These are phyloP conservation scores for Spodoptera frugiperda DNA, from an alignment of 1,140 invertebrate genomes.

Conservation along the genomic window DNA sequence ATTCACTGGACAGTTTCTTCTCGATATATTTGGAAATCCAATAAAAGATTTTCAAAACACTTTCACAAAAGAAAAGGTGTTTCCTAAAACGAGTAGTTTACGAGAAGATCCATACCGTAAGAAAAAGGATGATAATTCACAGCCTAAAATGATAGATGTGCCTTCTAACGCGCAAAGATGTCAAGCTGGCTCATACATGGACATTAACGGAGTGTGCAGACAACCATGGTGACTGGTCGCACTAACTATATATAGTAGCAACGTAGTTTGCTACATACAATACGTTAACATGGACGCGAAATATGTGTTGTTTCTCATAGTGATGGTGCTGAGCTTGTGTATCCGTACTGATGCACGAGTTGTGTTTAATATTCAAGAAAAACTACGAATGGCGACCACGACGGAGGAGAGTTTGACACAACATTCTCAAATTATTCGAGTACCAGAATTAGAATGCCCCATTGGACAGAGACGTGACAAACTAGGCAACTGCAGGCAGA, in stretches of 20 bases:
- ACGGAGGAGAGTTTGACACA: constrained; percentile 56
- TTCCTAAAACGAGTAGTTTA: not conserved
- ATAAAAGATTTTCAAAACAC: constrained; percentile 66
- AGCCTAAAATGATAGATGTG: constrained; percentile 71
- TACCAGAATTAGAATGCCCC: constrained; percentile 69
- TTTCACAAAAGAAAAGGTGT: constrained; percentile 39
- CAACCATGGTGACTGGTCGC: constrained; percentile 66
- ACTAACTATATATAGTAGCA: constrained; percentile 46
- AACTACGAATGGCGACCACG: constrained; percentile 65
- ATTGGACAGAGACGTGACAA: constrained; percentile 67
- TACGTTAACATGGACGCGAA: constrained; percentile 79
- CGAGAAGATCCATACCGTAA: not conserved
- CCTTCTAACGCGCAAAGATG: constrained; percentile 66
- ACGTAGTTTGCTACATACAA: constrained; percentile 69
- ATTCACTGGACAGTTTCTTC: constrained; percentile 60
- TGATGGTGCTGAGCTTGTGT: constrained; percentile 58
- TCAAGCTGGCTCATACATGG: constrained; percentile 60
- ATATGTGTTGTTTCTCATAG: constrained; percentile 66
- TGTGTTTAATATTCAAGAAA: constrained; percentile 76
- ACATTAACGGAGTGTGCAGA: constrained; percentile 74
- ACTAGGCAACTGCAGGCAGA: constrained; percentile 63
- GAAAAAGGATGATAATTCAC: not conserved
- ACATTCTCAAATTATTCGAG: constrained; percentile 70
- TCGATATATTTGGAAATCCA: constrained; percentile 73
- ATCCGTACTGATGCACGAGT: constrained; percentile 55